Conservation (phyloP, 2,797 vertebrate species). For the Galaxias olidus region DNA sequence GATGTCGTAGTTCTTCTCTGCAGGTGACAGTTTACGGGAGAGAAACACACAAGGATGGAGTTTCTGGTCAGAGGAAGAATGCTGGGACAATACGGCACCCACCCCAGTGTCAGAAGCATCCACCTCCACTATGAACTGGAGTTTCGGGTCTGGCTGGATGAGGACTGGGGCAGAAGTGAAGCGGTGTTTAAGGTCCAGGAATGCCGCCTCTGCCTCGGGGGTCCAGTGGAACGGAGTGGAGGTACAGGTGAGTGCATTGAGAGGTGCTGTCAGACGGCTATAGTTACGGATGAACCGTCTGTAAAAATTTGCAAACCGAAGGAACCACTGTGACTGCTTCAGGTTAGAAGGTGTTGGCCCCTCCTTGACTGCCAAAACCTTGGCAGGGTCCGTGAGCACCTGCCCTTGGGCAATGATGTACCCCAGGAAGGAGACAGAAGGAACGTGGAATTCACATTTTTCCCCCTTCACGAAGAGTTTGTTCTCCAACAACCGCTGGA, state of each 20-base stretch:
- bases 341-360: background rate
- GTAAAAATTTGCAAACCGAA: slow-evolving; percentile 1
- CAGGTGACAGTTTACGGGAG: background rate
- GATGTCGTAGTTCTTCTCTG: too few relatives aligned
- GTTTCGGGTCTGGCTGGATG: background rate
- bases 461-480: too few relatives aligned
- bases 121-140: background rate
- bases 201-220: background rate
- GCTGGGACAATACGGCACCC: background rate
- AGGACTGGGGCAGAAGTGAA: background rate
- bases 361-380: background rate
- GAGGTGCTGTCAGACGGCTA: background rate
- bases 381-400: background rate
- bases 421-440: background rate
- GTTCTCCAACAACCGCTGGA: too few relatives aligned
- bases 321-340: background rate
- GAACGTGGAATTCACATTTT: background rate
- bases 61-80: background rate
- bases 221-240: background rate
- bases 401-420: background rate
- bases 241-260: slow-evolving; percentile 3
- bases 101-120: background rate
- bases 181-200: background rate
- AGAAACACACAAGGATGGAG: background rate
- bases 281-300: background rate